phyloP scores from a whole-genome alignment of 2,113 vertebrate genomes.

The Trochalopteron elliotii region DNA sequence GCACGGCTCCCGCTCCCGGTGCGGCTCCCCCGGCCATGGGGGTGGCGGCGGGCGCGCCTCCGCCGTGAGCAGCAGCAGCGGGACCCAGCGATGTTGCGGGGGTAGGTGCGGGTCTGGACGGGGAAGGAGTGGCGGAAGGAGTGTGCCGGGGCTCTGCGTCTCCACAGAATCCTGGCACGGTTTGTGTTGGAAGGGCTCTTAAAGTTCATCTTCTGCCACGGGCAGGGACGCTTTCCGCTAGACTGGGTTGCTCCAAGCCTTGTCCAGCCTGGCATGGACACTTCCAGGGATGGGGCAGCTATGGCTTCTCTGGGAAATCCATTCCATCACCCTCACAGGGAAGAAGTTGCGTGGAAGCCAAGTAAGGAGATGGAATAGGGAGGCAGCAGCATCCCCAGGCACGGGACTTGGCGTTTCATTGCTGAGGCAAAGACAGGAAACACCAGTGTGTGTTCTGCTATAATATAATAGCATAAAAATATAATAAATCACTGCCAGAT shows the following conservation, averaged over 20 bases:
- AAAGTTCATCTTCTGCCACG: not conserved
- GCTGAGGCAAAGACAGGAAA: not conserved
- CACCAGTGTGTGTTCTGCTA: fast-evolving
- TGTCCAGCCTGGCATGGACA: not conserved
- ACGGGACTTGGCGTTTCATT: fast-evolving
- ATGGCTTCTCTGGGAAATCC: not conserved
- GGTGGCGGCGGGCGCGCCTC: not conserved
- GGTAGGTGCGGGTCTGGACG: not conserved
- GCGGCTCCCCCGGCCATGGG: not conserved
- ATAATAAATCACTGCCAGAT: fast-evolving
- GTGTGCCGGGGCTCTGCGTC: not conserved
- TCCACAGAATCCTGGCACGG: fast-evolving
- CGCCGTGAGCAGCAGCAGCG: not conserved
- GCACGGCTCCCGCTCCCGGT: not conserved
- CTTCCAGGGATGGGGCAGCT: not conserved
- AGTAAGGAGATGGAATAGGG: not conserved
- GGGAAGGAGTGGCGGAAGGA: not conserved
- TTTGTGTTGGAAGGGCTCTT: not conserved
- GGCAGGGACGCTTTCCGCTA: not conserved
- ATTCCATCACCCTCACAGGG: not conserved
- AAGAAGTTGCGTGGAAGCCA: not conserved
- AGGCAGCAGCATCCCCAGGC: not conserved
- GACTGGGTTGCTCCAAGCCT: not conserved
- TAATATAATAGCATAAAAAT: not conserved
- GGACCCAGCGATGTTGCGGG: constrained; percentile 10